phyloP scores from a whole-genome alignment of 2,797 vertebrate species.

The Acestrorhynchus altus region DNA sequence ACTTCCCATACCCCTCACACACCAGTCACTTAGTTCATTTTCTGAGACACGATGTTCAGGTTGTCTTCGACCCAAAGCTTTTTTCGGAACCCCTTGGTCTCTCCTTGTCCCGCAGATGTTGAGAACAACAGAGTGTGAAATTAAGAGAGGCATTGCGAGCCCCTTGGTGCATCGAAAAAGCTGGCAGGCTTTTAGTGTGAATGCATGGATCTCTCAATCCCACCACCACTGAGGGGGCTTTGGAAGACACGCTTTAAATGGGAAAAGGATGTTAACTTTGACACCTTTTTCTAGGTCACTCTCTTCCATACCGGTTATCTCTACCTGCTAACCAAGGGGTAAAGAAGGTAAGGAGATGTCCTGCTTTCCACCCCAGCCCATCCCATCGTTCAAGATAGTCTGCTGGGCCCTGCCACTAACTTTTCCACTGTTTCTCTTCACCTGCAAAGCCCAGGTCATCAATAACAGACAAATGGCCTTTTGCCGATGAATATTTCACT shows the following conservation, averaged over 20 bases:
- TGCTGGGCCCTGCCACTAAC: background rate
- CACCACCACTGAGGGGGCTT: conserved; percentile 19
- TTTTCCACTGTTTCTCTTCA: no score
- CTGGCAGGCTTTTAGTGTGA: conserved; percentile 53
- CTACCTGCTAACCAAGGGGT: background rate
- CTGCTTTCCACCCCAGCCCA: background rate
- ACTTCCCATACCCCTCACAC: no score
- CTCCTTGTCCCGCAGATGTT: conserved; percentile 39
- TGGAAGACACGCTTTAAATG: conserved; percentile 32
- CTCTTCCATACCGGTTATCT: background rate
- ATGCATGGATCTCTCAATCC: conserved; percentile 39
- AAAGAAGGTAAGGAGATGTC: no score
- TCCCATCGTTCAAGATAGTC: background rate
- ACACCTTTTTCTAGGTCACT: conserved; percentile 11
- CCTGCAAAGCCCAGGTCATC: background rate
- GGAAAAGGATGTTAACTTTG: conserved; percentile 42
- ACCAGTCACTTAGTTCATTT: background rate
- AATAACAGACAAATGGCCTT: conserved; percentile 39
- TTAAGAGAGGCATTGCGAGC: conserved; percentile 22
- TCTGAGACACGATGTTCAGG: conserved; percentile 2
- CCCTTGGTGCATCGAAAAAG: conserved; percentile 26
- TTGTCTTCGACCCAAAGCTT: background rate
- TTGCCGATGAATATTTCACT: conserved; percentile 50
- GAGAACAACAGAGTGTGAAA: conserved; percentile 50
- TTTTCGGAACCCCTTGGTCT: background rate